Conservation (phyloP, 1,140 invertebrate species). For the Drosophila neocordata region DNA sequence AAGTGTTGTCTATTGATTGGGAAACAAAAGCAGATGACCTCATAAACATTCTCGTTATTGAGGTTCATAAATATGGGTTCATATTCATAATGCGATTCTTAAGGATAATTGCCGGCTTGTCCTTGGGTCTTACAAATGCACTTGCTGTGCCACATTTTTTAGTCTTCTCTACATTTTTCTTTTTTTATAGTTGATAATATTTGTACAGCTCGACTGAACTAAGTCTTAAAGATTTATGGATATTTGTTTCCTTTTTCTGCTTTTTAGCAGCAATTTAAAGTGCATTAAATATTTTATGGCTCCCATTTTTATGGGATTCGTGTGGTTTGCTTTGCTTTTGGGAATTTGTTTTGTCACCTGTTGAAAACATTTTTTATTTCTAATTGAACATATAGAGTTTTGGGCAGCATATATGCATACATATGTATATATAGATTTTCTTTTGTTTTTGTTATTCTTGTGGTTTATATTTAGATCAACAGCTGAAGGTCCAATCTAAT, state of each 20-base stretch:
- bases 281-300: conserved; percentile 64
- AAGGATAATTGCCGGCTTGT: conserved; percentile 51
- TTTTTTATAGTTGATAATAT: conserved; percentile 48
- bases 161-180: not conserved
- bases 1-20: conserved; percentile 32
- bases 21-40: conserved; percentile 63
- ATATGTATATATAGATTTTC: not conserved
- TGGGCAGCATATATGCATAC: conserved; percentile 1
- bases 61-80: conserved; percentile 76
- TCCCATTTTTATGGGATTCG: conserved; percentile 18
- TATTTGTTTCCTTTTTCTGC: conserved; percentile 33
- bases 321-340: conserved; percentile 51
- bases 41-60: conserved; percentile 71
- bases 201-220: conserved; percentile 33
- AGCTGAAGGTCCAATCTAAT: conserved; percentile 42
- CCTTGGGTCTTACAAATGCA: conserved; percentile 41
- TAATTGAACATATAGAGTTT: conserved; percentile 52
- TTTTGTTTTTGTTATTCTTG: conserved; percentile 24
- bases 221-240: conserved; percentile 53
- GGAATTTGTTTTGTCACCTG: conserved; percentile 76
- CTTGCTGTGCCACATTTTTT: conserved; percentile 13
- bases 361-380: conserved; percentile 75
- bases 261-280: conserved; percentile 72
- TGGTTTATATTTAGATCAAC: conserved; percentile 50
- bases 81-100: conserved; percentile 63